Evolutionary conservation across 1,140 invertebrate genomes (phyloP).

Genomic region (Drosophila mojavensis): DNA sequence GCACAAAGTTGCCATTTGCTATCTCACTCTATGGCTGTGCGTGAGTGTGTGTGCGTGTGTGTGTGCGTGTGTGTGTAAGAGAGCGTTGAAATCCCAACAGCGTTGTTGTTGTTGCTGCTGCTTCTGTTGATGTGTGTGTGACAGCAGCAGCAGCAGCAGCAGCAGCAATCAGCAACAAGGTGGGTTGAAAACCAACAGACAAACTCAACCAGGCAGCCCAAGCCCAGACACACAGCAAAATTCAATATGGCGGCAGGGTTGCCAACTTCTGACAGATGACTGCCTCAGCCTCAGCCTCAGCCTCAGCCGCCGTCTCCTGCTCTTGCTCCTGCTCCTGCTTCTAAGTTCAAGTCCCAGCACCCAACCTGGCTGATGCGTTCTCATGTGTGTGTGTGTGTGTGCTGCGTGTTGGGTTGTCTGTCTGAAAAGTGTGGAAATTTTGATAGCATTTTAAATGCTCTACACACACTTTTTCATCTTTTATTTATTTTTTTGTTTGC

Average conservation of each 20-base stretch:
- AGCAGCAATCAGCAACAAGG: constrained; percentile 64
- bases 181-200: constrained; percentile 51
- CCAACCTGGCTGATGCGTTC: background rate
- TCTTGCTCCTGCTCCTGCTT: too few relatives aligned
- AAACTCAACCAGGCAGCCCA: constrained; percentile 21
- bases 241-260: constrained; percentile 74
- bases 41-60: too few relatives aligned
- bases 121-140: constrained; percentile 62
- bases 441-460: constrained; percentile 47
- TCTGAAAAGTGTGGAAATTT: constrained; percentile 35
- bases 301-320: background rate
- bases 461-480: constrained; percentile 12
- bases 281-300: constrained; percentile 40
- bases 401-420: background rate
- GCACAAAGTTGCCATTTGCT: constrained; percentile 74
- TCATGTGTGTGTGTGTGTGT: constrained; percentile 7
- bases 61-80: constrained; percentile 39
- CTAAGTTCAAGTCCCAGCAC: background rate
- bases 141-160: constrained; percentile 53
- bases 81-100: constrained; percentile 65
- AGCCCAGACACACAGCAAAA: constrained; percentile 57
- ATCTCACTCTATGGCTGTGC: constrained; percentile 8
- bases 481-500: background rate
- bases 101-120: constrained; percentile 52
- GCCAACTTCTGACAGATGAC: constrained; percentile 79